phyloP scores from a whole-genome alignment of 2,888 invertebrate genomes.

The Beris morrisii region DNA sequence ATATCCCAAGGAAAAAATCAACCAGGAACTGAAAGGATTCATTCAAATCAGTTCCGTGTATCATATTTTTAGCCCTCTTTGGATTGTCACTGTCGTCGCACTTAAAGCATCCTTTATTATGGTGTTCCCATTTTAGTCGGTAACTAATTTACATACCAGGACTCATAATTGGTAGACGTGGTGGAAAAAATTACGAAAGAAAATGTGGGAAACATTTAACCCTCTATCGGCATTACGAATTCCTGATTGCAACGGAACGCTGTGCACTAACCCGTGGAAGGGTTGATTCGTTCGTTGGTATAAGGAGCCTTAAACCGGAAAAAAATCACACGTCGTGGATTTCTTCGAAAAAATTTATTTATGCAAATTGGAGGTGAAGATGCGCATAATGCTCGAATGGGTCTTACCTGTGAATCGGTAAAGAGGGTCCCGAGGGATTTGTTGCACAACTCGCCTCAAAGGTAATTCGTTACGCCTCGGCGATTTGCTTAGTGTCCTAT shows the following conservation, averaged over 20 bases:
- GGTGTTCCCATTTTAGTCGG: slow-evolving; percentile 3
- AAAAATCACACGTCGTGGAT: slow-evolving; percentile 21
- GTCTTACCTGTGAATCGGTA: slow-evolving; percentile 22
- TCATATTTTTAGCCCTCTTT: slow-evolving; percentile 30
- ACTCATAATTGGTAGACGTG: slow-evolving; percentile 35
- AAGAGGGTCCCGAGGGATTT: slow-evolving; percentile 2
- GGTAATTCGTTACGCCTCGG: slow-evolving; percentile 37
- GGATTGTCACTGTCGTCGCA: slow-evolving; percentile 27
- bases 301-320: slow-evolving; percentile 18
- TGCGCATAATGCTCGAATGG: slow-evolving; percentile 30
- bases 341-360: slow-evolving; percentile 5
- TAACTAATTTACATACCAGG: slow-evolving; percentile 36
- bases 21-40: slow-evolving; percentile 16
- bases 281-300: slow-evolving; percentile 21
- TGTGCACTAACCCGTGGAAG: slow-evolving; percentile 7
- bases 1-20: not conserved
- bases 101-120: slow-evolving; percentile 11
- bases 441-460: slow-evolving; percentile 18
- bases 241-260: slow-evolving; percentile 7
- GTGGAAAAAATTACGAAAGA: slow-evolving; percentile 15
- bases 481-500: slow-evolving; percentile 34
- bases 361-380: slow-evolving; percentile 37
- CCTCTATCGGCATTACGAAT: not conserved
- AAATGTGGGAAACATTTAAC: slow-evolving; percentile 5
- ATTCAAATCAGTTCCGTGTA: slow-evolving; percentile 38